phyloP scores from a whole-genome alignment of 2,797 vertebrate species.

The Myotis pilosus region DNA sequence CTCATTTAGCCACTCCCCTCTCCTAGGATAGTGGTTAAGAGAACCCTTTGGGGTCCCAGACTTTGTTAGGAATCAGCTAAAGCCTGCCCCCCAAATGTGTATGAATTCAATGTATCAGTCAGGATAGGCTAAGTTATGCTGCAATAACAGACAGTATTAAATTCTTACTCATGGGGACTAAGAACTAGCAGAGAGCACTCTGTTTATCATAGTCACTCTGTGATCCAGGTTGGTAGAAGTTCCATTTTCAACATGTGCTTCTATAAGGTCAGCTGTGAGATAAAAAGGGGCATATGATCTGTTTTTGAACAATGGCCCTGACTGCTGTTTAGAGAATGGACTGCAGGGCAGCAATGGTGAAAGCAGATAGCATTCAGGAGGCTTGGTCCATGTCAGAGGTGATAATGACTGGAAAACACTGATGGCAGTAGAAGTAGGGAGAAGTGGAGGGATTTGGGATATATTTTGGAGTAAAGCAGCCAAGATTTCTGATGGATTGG shows the following conservation, averaged over 20 bases:
- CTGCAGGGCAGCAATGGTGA: neutral
- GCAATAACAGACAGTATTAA: neutral
- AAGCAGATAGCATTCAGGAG: neutral
- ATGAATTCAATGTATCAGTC: slow-evolving; percentile 4
- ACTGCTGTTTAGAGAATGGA: slow-evolving; percentile 3
- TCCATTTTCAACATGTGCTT: slow-evolving; percentile 42
- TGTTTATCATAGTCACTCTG: neutral
- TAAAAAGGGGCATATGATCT: neutral
- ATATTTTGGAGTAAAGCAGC: slow-evolving; percentile 30
- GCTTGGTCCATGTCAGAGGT: neutral
- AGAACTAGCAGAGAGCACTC: neutral
- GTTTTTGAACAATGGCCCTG: neutral
- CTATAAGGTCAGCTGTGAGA: neutral
- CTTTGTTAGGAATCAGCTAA: slow-evolving; percentile 4
- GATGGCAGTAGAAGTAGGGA: neutral
- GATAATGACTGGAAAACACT: slow-evolving; percentile 1
- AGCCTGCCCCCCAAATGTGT: neutral
- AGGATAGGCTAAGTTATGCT: slow-evolving; percentile 6
- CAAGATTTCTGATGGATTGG: slow-evolving; percentile 36
- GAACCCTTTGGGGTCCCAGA: neutral
- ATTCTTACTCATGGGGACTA: slow-evolving; percentile 1
- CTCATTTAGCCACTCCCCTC: neutral
- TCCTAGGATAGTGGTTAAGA: slow-evolving; percentile 7
- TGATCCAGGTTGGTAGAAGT: neutral
- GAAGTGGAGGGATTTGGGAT: neutral